phyloP scores from a whole-genome alignment of 2,888 invertebrate species.

The Cremastinae sp. region DNA sequence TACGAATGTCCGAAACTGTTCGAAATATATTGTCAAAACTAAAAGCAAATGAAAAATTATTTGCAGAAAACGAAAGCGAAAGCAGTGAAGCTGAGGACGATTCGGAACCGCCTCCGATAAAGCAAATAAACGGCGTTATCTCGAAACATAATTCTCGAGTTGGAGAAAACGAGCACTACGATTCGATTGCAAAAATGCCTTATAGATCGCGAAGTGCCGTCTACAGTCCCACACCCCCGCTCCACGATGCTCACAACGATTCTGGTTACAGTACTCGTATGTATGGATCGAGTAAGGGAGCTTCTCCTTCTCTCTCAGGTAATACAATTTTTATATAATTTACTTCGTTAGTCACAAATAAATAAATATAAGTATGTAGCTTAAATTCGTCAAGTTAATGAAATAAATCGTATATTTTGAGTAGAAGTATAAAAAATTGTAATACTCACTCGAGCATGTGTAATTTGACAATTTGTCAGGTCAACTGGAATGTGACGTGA shows the following conservation, averaged over 20 bases:
- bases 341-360: no score
- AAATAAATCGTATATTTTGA: no score
- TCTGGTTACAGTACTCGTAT: slow-evolving; percentile 93
- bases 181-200: slow-evolving; percentile 75
- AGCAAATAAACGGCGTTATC: slow-evolving; percentile 64
- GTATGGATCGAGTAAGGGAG: slow-evolving; percentile 89
- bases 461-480: slow-evolving; percentile 67
- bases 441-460: not conserved
- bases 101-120: slow-evolving; percentile 66
- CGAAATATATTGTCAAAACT: no score
- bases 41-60: not conserved
- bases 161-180: slow-evolving; percentile 70
- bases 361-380: no score
- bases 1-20: not conserved
- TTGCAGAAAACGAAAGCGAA: slow-evolving; percentile 73
- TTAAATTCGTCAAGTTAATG: no score
- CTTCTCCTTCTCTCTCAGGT: slow-evolving; percentile 87
- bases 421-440: no score
- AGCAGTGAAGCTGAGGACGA: slow-evolving; percentile 75
- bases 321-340: slow-evolving; percentile 15
- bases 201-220: slow-evolving; percentile 81
- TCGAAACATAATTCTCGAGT: slow-evolving; percentile 64
- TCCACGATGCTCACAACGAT: slow-evolving; percentile 87
- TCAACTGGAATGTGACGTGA: slow-evolving; percentile 75
- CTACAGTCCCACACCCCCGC: slow-evolving; percentile 81